Evolutionary conservation across 2,797 vertebrate genomes (phyloP), one percentile per base, ranked within the genome.

Genomic region (Parotocinclus haroldoi): DNA sequence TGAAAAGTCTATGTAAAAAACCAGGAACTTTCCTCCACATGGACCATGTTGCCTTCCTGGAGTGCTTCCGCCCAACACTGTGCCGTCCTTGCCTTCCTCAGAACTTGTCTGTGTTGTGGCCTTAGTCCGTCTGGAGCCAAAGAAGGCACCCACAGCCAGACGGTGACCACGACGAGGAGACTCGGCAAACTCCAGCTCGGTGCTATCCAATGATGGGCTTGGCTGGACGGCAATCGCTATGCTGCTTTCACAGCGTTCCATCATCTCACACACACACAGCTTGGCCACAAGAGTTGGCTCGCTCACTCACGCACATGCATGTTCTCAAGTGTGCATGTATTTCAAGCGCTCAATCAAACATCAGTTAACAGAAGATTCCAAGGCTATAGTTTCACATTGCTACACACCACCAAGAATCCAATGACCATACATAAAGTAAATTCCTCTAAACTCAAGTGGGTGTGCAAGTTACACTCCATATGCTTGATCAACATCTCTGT

Each of bases 1-100:
- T 68, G 89, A 93, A 76, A 94, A 85, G 84, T 93, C 91, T 89
- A 94, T 87, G 82, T 94, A 93, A 93, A 93, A 93, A 72, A 94
- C 92, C 81, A 93, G 87, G 56, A 92, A 94, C 82, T 93, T 93
- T 83, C 90, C 90, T 78, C 90, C 86, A 79, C 85, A 87, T 74
- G 90, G 86, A 4, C 88, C 86, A 60, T 78, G 80, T 76, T 88
- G 89, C 79, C 88, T 82, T 17, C 45, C 53, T 45, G 79, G 83
- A 19, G 87, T 88, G 63, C 81, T 83, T 45, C 79, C 82, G 0
- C 82, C 79, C 7, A 68, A 62, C 51, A 78, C 80, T 0, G 72
- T 3, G 14, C 51, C 62, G 7, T 67, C 50, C 84, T 82, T 80
- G 82, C 64, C 77, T 57, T 37, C 66, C 51, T 63, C 63, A 7